Conservation (phyloP, 2,888 invertebrate species). For the Mellilla xanthometata region DNA sequence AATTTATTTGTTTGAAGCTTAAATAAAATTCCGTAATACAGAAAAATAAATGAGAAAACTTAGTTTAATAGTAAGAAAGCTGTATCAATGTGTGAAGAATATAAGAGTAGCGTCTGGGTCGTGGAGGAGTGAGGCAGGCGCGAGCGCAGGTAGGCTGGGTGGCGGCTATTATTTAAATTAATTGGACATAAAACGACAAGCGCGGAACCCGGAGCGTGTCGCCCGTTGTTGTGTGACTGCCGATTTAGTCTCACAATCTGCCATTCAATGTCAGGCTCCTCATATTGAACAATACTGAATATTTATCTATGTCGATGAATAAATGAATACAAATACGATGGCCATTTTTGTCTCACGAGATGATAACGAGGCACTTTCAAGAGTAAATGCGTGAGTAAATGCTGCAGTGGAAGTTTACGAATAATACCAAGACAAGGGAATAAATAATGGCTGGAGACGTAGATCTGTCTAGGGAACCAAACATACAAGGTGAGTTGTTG, state of each 20-base stretch:
- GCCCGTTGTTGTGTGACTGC: constrained; percentile 50
- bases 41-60: too few relatives aligned
- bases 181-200: constrained; percentile 75
- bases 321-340: constrained; percentile 11
- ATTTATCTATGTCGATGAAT: constrained; percentile 27
- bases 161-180: constrained; percentile 79
- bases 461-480: constrained; percentile 24
- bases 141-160: constrained; percentile 63
- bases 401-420: neutral
- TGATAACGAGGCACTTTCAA: constrained; percentile 7
- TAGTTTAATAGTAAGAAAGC: too few relatives aligned
- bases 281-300: constrained; percentile 33
- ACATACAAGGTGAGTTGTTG: constrained; percentile 14
- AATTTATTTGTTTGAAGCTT: too few relatives aligned
- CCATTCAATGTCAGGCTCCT: constrained; percentile 41
- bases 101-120: constrained; percentile 42
- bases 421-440: constrained; percentile 7
- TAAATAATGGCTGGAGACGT: constrained; percentile 20
- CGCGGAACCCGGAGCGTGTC: constrained; percentile 61
- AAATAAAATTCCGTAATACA: too few relatives aligned
- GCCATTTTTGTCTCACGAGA: constrained; percentile 13
- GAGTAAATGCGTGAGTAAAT: neutral
- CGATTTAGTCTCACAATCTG: constrained; percentile 39
- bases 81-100: constrained; percentile 23
- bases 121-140: constrained; percentile 33